These are phyloP conservation scores for Leptinotarsa rubiginosa DNA, from an alignment of 2,888 invertebrate species.

Conservation along the genomic window DNA sequence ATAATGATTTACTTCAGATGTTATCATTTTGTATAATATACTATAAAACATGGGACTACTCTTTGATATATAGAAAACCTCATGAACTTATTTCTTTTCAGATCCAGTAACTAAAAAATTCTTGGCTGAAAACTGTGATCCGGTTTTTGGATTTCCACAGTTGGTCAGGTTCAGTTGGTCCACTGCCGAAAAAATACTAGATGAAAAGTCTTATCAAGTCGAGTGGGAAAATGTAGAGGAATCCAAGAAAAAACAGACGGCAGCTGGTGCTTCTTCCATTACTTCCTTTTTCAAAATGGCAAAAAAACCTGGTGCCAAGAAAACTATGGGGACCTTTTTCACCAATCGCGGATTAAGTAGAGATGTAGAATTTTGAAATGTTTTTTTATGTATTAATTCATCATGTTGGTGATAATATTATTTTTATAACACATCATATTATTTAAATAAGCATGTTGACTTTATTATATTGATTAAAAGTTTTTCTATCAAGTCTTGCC, in stretches of 20 bases:
- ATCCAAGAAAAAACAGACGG: constrained; percentile 47
- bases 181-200: constrained; percentile 85
- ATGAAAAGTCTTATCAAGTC: constrained; percentile 78
- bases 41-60: no score
- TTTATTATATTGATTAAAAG: background rate
- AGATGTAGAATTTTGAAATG: constrained; percentile 67
- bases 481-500: background rate
- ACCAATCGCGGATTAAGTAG: constrained; percentile 73
- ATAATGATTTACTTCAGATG: no score
- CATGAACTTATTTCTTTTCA: constrained; percentile 60
- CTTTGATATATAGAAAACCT: background rate
- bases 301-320: constrained; percentile 55
- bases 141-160: constrained; percentile 93
- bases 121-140: constrained; percentile 82
- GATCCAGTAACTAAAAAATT: constrained; percentile 96
- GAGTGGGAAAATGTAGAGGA: constrained; percentile 75
- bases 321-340: constrained; percentile 74
- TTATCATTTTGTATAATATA: no score
- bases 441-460: no score
- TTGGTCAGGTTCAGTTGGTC: constrained; percentile 98
- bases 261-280: constrained; percentile 61
- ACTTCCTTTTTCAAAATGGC: constrained; percentile 65
- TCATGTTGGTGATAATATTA: no score
- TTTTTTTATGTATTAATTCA: constrained; percentile 6
- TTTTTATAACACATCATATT: no score